Conservation (phyloP, 1,140 invertebrate species). For the Heterodera carotae region DNA sequence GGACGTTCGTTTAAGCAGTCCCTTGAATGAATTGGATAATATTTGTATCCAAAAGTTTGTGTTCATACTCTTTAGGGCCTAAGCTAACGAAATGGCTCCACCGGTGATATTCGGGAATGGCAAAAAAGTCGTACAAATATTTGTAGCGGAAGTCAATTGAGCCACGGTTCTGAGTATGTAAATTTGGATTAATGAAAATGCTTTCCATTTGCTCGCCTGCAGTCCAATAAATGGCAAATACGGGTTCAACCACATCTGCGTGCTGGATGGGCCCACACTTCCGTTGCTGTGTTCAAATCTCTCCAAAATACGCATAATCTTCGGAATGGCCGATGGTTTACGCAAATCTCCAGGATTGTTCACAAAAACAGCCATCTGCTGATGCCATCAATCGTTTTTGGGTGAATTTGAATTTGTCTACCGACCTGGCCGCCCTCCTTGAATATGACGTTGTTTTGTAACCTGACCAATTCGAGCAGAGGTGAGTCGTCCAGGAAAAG, state of each 20-base stretch:
- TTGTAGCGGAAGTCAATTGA: constrained; percentile 64
- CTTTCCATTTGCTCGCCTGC: constrained; percentile 30
- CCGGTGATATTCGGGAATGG: constrained; percentile 55
- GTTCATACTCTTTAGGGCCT: constrained; percentile 53
- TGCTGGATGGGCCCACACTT: constrained; percentile 59
- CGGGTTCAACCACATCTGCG: constrained; percentile 62
- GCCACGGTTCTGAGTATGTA: constrained; percentile 50
- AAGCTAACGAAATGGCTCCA: constrained; percentile 65
- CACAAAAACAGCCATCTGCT: constrained; percentile 60
- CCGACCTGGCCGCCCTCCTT: constrained; percentile 60
- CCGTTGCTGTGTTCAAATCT: constrained; percentile 57
- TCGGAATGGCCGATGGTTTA: constrained; percentile 53
- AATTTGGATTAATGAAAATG: not conserved
- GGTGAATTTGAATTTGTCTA: constrained; percentile 6
- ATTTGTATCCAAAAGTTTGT: not conserved
- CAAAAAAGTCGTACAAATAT: constrained; percentile 63
- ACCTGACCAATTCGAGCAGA: constrained; percentile 56
- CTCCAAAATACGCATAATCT: constrained; percentile 61
- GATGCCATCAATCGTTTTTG: not conserved
- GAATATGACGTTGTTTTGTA: constrained; percentile 64
- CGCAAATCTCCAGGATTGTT: constrained; percentile 62
- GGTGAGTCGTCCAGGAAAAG: constrained; percentile 64
- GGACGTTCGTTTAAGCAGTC: constrained; percentile 60
- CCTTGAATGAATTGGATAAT: constrained; percentile 39
- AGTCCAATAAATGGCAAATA: constrained; percentile 63